Evolutionary conservation across 2,113 vertebrate genomes (phyloP).

Genomic region (Caracal caracal): DNA sequence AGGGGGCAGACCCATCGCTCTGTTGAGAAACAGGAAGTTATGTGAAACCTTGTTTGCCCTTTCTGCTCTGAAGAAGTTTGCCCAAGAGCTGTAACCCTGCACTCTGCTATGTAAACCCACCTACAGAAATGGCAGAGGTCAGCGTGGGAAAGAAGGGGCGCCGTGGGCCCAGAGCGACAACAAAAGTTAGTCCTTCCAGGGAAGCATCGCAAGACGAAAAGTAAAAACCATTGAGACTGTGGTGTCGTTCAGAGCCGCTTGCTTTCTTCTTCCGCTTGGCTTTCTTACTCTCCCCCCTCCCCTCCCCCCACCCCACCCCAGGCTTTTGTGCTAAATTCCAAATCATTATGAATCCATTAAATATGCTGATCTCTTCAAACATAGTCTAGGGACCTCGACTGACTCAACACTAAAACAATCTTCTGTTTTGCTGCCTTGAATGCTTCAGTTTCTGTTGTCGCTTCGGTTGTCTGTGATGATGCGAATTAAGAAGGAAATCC

Average conservation of each 20-base stretch:
- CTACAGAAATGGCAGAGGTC: conserved; percentile 71
- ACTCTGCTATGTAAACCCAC: conserved; percentile 52
- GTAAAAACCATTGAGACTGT: not conserved
- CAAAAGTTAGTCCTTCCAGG: conserved; percentile 49
- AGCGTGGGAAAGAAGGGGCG: conserved; percentile 72
- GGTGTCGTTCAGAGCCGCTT: not conserved
- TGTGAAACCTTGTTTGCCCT: conserved; percentile 51
- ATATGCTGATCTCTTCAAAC: conserved; percentile 63
- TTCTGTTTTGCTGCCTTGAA: conserved; percentile 56
- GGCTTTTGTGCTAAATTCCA: not conserved
- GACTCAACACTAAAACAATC: not conserved
- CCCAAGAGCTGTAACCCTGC: conserved; percentile 36
- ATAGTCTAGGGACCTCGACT: conserved; percentile 36
- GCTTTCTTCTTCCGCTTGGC: not conserved
- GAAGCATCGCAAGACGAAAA: conserved; percentile 55
- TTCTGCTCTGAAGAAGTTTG: conserved; percentile 60
- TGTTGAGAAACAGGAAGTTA: conserved; percentile 54
- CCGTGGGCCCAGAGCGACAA: conserved; percentile 65
- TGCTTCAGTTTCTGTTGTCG: not conserved
- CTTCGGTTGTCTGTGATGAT: not conserved
- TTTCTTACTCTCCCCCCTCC: not conserved
- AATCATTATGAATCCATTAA: conserved; percentile 37
- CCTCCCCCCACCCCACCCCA: not conserved
- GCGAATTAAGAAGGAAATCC: not conserved
- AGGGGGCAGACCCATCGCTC: not conserved